Evolutionary conservation across 2,113 vertebrate species (phyloP), one percentile per base, ranked within the genome.

Genomic region (Osmerus eperlanus): DNA sequence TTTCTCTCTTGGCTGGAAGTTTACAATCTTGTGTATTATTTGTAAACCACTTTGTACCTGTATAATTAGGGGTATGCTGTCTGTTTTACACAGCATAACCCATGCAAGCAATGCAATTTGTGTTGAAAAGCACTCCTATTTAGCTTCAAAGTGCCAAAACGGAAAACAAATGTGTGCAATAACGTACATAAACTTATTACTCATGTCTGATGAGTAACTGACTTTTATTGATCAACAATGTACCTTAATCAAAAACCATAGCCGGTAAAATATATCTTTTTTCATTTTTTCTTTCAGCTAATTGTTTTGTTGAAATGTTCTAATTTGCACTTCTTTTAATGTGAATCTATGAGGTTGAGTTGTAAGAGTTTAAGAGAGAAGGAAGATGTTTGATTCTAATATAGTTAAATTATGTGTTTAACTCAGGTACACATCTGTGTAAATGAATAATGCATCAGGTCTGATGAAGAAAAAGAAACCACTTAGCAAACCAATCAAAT

Each of bases 401-500:
- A 12, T 3, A 5, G 12, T 28, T 18, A 21, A 68, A 3, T 73
- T 77, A 36, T 21, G 9, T 53, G 14, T 52, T 70, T 14, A 62
- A 67, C 86, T 89, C 85, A 86, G 85, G 87, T 72, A 73, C 1
- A 73, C 72, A 67, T 72, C 29, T 47, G 2, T 4, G 18, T 29
- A 18, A 1, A 78, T 3, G 25, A 23, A 4, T 53, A 28, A 16
- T 25, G 56, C 63, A 28, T 28, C 4, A 2, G 1, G 19, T 58
- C 23, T 61, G 41, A 19, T 53, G 23, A 16, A 47, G 3, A 60
- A 4, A 1, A 4, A 3, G 58, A 0, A 65, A 55, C 23, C 41
- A 61, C 21, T 53, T 60, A 21, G 9, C 18, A 8, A 18, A 28
- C 14, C 19, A 56, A 67, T 4, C 25, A 67, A 53, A 15, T 28